Conservation (phyloP, 2,113 vertebrate genomes). For the Thalassoma bifasciatum region DNA sequence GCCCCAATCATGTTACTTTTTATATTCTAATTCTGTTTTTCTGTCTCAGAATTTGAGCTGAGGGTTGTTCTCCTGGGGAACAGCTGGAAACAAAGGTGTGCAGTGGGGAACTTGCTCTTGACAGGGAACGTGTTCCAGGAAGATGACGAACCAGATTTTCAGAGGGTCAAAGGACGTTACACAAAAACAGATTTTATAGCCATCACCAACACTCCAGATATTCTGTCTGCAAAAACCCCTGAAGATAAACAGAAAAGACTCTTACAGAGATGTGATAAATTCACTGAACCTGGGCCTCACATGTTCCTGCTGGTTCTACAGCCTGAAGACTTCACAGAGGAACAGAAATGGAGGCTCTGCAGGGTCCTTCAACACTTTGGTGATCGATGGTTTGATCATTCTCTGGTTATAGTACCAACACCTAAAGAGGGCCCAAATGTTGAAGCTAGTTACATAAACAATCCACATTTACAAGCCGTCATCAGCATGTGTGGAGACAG, state of each 20-base stretch:
- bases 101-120: background rate
- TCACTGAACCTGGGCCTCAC: constrained; percentile 51
- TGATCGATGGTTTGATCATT: constrained; percentile 13
- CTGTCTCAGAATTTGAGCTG: background rate
- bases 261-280: background rate
- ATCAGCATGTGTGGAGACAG: constrained; percentile 7
- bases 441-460: background rate
- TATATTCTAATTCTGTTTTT: background rate
- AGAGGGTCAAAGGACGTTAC: background rate
- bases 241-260: background rate
- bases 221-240: background rate
- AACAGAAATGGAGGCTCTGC: constrained; percentile 1
- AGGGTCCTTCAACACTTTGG: background rate
- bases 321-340: constrained; percentile 34
- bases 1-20: background rate
- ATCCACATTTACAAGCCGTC: background rate
- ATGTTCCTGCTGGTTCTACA: constrained; percentile 52
- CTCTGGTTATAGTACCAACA: constrained; percentile 23
- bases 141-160: background rate
- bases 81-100: background rate
- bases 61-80: background rate
- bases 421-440: background rate
- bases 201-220: constrained; percentile 26
- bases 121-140: rapidly evolving
- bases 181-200: background rate